A percentile compares a stretch with the other conserved stretches of the same genome.
phyloP scores from a whole-genome alignment of 2,888 invertebrate species.

The Hylaea fasciaria region DNA sequence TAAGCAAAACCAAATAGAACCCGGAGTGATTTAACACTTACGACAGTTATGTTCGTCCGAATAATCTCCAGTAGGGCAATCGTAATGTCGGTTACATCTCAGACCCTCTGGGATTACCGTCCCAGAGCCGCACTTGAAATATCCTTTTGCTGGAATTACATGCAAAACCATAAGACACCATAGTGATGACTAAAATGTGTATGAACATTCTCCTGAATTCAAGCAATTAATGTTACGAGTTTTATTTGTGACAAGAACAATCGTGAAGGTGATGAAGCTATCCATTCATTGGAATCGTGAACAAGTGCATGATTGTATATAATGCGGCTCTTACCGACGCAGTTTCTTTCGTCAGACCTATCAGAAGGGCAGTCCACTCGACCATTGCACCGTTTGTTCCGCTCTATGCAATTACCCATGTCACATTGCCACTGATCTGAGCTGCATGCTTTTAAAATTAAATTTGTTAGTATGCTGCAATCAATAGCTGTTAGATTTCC shows the following conservation, averaged over 20 bases:
- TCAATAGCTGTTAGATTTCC: slow-evolving; percentile 35
- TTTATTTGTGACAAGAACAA: neutral
- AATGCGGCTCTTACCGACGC: slow-evolving; percentile 77
- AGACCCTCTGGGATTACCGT: slow-evolving; percentile 83
- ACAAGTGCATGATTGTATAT: neutral
- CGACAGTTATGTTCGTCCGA: slow-evolving; percentile 92
- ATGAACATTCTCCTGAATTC: neutral
- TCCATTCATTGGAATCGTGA: slow-evolving; percentile 10
- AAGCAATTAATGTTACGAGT: slow-evolving; percentile 8
- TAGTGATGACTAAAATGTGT: neutral
- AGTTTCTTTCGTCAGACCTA: slow-evolving; percentile 90
- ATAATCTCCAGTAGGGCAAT: slow-evolving; percentile 87
- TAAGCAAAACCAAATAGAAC: slow-evolving; percentile 39
- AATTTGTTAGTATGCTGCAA: slow-evolving; percentile 40
- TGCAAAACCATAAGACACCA: slow-evolving; percentile 43
- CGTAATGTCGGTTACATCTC: slow-evolving; percentile 87
- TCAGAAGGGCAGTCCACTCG: slow-evolving; percentile 89
- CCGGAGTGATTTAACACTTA: slow-evolving; percentile 80
- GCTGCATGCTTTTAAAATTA: slow-evolving; percentile 85
- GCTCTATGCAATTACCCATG: slow-evolving; percentile 87
- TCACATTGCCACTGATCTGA: slow-evolving; percentile 90
- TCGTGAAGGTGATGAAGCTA: slow-evolving; percentile 21
- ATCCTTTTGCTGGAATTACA: slow-evolving; percentile 73
- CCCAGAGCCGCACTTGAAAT: slow-evolving; percentile 88
- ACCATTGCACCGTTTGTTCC: slow-evolving; percentile 86